A percentile compares a stretch with the other conserved stretches of the same genome.
These are phyloP conservation scores for Suncus etruscus DNA, from an alignment of 2,113 vertebrate species.

Conservation along the genomic window DNA sequence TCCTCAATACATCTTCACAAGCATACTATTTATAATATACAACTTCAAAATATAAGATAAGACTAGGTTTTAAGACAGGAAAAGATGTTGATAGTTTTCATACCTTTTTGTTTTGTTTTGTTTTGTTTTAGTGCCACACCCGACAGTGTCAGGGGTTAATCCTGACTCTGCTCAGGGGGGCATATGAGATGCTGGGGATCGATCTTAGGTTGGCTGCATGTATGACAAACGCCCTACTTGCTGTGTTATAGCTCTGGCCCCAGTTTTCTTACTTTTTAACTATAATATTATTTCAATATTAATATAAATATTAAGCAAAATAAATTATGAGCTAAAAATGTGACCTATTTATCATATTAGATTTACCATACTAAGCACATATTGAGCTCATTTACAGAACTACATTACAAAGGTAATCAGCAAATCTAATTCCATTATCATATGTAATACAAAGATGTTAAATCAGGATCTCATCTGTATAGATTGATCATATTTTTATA, in stretches of 20 bases:
- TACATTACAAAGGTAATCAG: slow-evolving; percentile 34
- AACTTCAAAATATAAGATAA: slow-evolving; percentile 65
- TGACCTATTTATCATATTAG: slow-evolving; percentile 54
- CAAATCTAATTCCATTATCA: slow-evolving; percentile 37
- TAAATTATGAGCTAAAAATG: slow-evolving; percentile 52
- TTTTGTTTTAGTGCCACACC: too few species aligned
- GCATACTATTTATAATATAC: background rate
- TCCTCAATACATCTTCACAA: background rate
- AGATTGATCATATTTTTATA: slow-evolving; percentile 37
- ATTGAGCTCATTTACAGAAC: background rate
- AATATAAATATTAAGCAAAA: slow-evolving; percentile 53
- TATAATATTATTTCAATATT: slow-evolving; percentile 65
- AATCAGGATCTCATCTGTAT: slow-evolving; percentile 18
- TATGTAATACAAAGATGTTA: slow-evolving; percentile 4
- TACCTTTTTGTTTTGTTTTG: too few species aligned
- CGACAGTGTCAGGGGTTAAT: too few species aligned
- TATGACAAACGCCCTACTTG: too few species aligned
- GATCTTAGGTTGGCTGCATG: too few species aligned
- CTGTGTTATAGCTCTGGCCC: too few species aligned
- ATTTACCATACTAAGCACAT: slow-evolving; percentile 7
- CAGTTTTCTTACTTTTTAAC: slow-evolving; percentile 61
- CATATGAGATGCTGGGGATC: too few species aligned
- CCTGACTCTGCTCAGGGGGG: too few species aligned
- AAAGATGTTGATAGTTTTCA: too few species aligned
- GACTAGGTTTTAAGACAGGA: slow-evolving; percentile 53